Evolutionary conservation across 2,888 invertebrate species (phyloP).

Genomic region (Empis livida): DNA sequence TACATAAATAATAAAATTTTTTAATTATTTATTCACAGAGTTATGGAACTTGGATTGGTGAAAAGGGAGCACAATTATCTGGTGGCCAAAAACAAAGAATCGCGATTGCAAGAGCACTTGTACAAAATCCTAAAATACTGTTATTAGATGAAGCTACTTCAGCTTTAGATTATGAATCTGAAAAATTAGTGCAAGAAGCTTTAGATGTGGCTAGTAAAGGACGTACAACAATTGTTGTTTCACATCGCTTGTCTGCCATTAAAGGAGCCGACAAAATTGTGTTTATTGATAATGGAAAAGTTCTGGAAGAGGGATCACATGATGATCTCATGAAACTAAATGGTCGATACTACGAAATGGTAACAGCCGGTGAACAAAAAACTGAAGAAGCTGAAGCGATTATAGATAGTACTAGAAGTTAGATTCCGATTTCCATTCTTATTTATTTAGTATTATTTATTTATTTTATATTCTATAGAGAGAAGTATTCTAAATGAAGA

Average conservation of each 20-base stretch:
- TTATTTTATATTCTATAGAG: too few species aligned
- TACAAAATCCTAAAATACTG: slow-evolving; percentile 61
- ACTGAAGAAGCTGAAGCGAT: slow-evolving; percentile 14
- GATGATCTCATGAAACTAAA: slow-evolving; percentile 50
- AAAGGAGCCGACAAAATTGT: slow-evolving; percentile 57
- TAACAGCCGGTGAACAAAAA: slow-evolving; percentile 36
- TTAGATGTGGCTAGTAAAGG: slow-evolving; percentile 62
- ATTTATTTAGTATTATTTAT: too few species aligned
- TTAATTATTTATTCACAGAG: slow-evolving; percentile 37
- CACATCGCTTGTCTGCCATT: slow-evolving; percentile 59
- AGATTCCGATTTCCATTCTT: too few species aligned
- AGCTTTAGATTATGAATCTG: slow-evolving; percentile 68
- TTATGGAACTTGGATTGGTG: slow-evolving; percentile 67
- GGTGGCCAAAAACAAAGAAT: slow-evolving; percentile 79
- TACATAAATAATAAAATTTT: neutral
- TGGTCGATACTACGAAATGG: slow-evolving; percentile 55
- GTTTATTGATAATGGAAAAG: slow-evolving; percentile 56
- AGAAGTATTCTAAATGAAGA: too few species aligned
- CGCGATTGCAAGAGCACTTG: slow-evolving; percentile 71
- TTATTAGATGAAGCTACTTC: slow-evolving; percentile 76
- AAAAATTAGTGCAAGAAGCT: slow-evolving; percentile 67
- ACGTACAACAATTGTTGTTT: slow-evolving; percentile 62
- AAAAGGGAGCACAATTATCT: slow-evolving; percentile 65
- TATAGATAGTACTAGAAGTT: neutral
- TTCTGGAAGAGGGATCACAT: slow-evolving; percentile 62